Evolutionary conservation across 2,888 invertebrate genomes (phyloP), one percentile per base, ranked within the genome.

Genomic region (Augochlorella aurata): DNA sequence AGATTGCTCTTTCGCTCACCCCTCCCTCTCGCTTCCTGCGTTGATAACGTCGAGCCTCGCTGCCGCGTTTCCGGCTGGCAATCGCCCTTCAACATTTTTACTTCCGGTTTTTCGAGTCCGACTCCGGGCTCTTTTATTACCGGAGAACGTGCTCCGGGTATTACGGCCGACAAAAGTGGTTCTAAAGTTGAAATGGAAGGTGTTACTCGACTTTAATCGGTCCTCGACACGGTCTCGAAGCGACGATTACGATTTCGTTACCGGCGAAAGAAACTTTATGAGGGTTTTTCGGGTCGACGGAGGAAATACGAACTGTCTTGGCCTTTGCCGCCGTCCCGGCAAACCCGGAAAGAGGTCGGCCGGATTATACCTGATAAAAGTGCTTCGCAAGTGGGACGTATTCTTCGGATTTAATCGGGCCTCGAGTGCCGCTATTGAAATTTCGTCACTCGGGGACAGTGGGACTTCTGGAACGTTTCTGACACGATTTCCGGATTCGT

Each of bases 151-250:
- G 61, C 61, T 61, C 29, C 61, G 29, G 61, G 61, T 29, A 29
- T 61, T 61, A 61, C 29, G 29, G 9, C 61, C 29, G 61, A 1
- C 29, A 29, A 24, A 61, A 61, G 61, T 29, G 61, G 61, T 61
- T 29, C 61, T 61, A 61, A 29, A 61, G 61, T 44, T 12, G 44
- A 29, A 65, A 61, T 29, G 61, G 61, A 61, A 61, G 61, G 24
- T 61, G 61, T 61, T 61, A 29, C 61, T 61, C 29, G 61, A 16
- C 61, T 61, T 61, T 61, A 61, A 61, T 61, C 61, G 61, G 29
- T 61, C 61, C 61, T 58, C 61, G 61, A 61, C 61, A 61, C 29
- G 61, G 29, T 29, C 61, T 61, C 29, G 29, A 29, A 29, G 29
- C 61, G 61, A 18, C 61, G 61, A 61, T 61, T 61, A 61, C 61